Percentiles rank a stretch among this genome's conserved stretches.
phyloP scores from a whole-genome alignment of 2,888 invertebrate species.

The Leucophenga maculata region DNA sequence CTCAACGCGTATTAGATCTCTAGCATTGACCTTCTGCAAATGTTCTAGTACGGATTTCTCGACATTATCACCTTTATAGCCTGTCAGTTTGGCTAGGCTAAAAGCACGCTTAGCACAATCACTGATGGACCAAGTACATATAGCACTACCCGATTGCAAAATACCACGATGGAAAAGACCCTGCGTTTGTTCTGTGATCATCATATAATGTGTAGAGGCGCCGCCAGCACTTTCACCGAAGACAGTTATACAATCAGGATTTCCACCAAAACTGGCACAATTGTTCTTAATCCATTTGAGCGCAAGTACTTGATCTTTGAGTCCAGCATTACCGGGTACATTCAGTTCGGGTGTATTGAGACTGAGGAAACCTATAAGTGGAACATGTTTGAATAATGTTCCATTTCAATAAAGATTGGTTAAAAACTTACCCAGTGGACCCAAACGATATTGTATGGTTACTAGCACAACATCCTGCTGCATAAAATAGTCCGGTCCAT shows the following conservation, averaged over 20 bases:
- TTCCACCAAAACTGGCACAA: constrained; percentile 73
- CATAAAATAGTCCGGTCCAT: constrained; percentile 73
- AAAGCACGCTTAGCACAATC: constrained; percentile 54
- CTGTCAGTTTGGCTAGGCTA: constrained; percentile 64
- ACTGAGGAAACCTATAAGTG: constrained; percentile 52
- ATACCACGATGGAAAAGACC: constrained; percentile 69
- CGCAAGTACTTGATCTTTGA: constrained; percentile 74
- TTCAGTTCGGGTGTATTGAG: constrained; percentile 71
- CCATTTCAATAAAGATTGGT: background rate
- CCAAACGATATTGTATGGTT: constrained; percentile 73
- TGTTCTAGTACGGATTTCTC: constrained; percentile 69
- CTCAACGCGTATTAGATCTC: constrained; percentile 63
- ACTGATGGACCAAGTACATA: constrained; percentile 61
- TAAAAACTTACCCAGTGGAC: constrained; percentile 67
- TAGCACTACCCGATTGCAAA: constrained; percentile 67
- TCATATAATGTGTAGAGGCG: constrained; percentile 72
- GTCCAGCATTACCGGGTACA: constrained; percentile 74
- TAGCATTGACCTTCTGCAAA: constrained; percentile 61
- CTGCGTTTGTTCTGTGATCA: constrained; percentile 73
- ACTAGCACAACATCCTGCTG: constrained; percentile 73
- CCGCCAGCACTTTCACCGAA: constrained; percentile 75
- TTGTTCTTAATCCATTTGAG: constrained; percentile 74
- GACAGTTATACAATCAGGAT: constrained; percentile 74
- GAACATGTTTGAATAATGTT: background rate
- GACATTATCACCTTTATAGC: constrained; percentile 68